Percentiles rank a stretch among this genome's conserved stretches.
Evolutionary conservation across 2,113 vertebrate genomes (phyloP).

Genomic region (Synodontis membranacea): DNA sequence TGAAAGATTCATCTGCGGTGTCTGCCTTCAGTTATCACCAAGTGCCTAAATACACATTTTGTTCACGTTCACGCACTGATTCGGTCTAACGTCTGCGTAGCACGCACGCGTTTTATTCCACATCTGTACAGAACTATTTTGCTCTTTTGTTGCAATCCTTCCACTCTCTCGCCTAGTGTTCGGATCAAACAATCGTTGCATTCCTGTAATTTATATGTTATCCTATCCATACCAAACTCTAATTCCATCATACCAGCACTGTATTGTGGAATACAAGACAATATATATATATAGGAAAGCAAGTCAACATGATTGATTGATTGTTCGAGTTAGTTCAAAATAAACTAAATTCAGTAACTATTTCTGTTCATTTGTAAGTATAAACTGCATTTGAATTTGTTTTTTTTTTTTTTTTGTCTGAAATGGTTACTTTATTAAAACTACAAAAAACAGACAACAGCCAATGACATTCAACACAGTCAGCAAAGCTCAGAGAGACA

Average conservation of each 20-base stretch:
- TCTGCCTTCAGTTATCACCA: slow-evolving; percentile 14
- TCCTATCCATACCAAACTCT: background rate
- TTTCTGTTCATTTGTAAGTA: background rate
- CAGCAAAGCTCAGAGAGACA: slow-evolving; percentile 71
- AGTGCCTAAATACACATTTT: slow-evolving; percentile 19
- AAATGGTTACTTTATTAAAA: slow-evolving; percentile 79
- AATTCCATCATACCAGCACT: background rate
- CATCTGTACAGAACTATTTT: slow-evolving; percentile 1
- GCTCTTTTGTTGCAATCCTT: background rate
- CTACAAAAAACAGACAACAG: slow-evolving; percentile 75
- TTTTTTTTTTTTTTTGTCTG: slow-evolving; percentile 16
- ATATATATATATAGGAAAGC: background rate
- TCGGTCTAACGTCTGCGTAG: background rate
- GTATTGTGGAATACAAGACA: background rate
- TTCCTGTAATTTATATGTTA: background rate
- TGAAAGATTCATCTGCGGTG: background rate
- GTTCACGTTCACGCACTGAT: background rate
- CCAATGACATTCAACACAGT: slow-evolving; percentile 63
- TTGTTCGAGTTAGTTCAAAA: background rate
- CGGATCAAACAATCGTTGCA: background rate
- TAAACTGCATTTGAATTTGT: background rate
- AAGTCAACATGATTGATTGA: background rate
- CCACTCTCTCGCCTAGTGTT: background rate
- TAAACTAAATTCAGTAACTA: background rate
- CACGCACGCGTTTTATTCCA: background rate